A percentile compares a stretch with the other conserved stretches of the same genome.
Conservation (phyloP, 2,113 vertebrate species). For the Microcebus murinus region DNA sequence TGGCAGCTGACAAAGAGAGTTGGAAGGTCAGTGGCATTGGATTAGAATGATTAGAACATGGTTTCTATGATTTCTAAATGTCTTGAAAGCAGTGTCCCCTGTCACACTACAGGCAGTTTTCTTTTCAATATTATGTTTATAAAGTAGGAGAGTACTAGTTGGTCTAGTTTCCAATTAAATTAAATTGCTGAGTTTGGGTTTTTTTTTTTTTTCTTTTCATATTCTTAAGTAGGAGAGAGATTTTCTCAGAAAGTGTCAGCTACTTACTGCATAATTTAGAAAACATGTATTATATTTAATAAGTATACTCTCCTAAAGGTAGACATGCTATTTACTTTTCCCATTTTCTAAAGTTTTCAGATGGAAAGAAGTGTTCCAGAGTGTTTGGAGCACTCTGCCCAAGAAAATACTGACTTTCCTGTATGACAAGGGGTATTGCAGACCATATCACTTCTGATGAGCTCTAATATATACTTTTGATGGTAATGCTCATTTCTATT, state of each 20-base stretch:
- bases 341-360: neutral
- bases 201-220: neutral
- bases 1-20: neutral
- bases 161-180: neutral
- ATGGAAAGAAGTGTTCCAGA: neutral
- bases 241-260: neutral
- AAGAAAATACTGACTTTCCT: slow-evolving; percentile 12
- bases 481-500: slow-evolving; percentile 64
- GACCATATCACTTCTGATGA: slow-evolving; percentile 23
- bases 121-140: neutral
- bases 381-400: neutral
- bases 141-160: neutral
- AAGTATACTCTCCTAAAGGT: neutral
- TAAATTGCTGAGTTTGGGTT: neutral
- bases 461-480: slow-evolving; percentile 55
- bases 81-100: neutral
- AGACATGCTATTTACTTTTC: neutral
- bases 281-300: neutral
- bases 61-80: neutral
- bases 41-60: neutral
- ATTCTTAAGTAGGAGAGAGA: neutral
- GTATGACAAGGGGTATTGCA: neutral
- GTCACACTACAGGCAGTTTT: neutral
- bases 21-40: neutral
- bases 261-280: neutral